Base-by-base conservation (phyloP, 2,888 invertebrate species). In the Loripinus fragilis region DNA sequence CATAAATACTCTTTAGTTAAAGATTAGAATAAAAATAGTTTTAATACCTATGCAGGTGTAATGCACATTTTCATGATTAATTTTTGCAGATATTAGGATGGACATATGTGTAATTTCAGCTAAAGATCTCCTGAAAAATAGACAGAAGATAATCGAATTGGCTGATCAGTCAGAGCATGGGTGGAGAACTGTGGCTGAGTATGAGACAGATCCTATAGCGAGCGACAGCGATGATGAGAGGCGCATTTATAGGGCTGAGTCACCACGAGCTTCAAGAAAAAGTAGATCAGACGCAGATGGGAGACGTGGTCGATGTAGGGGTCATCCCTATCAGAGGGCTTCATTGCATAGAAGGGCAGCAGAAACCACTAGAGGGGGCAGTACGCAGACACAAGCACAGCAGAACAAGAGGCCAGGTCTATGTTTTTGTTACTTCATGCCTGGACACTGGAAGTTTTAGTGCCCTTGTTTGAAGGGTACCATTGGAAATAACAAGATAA, bases 81-180 rank as follows among this genome's bases (percentile, higher is more conserved):
- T n/a, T n/a, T n/a, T n/a, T n/a, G n/a, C n/a, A n/a, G n/a, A n/a
- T n/a, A n/a, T n/a, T n/a, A n/a, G n/a, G n/a, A n/a, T 42, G 42
- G 8, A 12, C n/a, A n/a, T n/a, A n/a, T n/a, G n/a, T n/a, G n/a
- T n/a, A n/a, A n/a, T n/a, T n/a, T n/a, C n/a, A n/a, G n/a, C n/a
- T n/a, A 17, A 42, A 42, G 17, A n/a, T n/a, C n/a, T n/a, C n/a
- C n/a, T n/a, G n/a, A n/a, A n/a, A n/a, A 12, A 50, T n/a, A 12
- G 50, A 50, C 50, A 50, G n/a, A 50, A 50, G 50, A n/a, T 50
- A 12, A 50, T 50, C n/a, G n/a, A 50, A 50, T 50, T 50, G 50
- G 50, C 50, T 50, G 50, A 50, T 50, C 50, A 50, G 50, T 50
- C 50, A 12, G 50, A n/a, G 50, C 23, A 50, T n/a, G 55, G 55